Conservation (phyloP, 2,888 invertebrate species). For the Euzetes globulus region DNA sequence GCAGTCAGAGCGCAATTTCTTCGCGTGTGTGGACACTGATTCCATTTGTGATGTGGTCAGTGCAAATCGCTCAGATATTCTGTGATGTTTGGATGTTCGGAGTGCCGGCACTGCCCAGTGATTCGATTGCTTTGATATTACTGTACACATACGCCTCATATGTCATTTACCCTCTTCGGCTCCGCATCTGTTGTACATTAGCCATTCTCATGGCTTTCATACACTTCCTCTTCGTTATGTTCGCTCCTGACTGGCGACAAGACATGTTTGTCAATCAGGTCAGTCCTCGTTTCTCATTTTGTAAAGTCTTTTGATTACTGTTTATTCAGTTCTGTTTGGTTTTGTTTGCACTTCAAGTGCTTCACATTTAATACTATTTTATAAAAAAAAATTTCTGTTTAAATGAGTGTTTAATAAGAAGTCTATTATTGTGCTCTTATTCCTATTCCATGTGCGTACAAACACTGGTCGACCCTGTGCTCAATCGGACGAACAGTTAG, state of each 20-base stretch:
- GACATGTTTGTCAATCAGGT: slow-evolving; percentile 33
- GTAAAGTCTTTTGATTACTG: not conserved
- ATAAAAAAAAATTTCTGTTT: not conserved
- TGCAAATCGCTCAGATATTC: slow-evolving; percentile 54
- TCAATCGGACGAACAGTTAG: slow-evolving; percentile 53
- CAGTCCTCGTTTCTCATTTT: not conserved
- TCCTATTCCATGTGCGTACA: not conserved
- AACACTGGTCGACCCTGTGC: not conserved
- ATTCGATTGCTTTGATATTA: slow-evolving; percentile 64
- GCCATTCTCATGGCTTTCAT: slow-evolving; percentile 40
- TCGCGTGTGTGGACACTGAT: slow-evolving; percentile 38
- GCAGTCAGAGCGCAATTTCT: not conserved
- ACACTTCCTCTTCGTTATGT: slow-evolving; percentile 36
- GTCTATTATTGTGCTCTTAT: not conserved
- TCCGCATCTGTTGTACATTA: slow-evolving; percentile 48
- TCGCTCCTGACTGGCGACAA: slow-evolving; percentile 28
- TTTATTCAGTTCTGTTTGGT: not conserved
- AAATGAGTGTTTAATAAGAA: not conserved
- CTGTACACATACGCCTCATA: slow-evolving; percentile 64
- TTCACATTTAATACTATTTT: not conserved
- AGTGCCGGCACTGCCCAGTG: slow-evolving; percentile 53
- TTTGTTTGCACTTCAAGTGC: not conserved
- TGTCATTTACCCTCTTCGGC: slow-evolving; percentile 62
- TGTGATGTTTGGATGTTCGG: slow-evolving; percentile 52
- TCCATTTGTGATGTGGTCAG: slow-evolving; percentile 43